phyloP scores from a whole-genome alignment of 1,140 invertebrate genomes.

The Lepidotrigona ventralis region DNA sequence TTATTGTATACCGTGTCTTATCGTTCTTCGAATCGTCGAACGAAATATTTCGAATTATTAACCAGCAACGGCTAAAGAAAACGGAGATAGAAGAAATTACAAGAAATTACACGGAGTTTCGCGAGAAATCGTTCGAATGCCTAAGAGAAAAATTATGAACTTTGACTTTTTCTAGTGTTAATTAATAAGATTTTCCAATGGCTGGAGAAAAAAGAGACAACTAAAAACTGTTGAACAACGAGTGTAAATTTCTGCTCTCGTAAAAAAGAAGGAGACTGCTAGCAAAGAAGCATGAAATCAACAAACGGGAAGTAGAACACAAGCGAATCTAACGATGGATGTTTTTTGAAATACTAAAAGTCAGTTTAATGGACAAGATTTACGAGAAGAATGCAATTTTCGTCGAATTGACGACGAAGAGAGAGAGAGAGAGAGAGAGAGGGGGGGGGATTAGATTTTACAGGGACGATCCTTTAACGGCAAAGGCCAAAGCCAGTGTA shows the following conservation, averaged over 20 bases:
- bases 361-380: neutral
- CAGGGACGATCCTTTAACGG: conserved; percentile 37
- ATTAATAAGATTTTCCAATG: too few relatives aligned
- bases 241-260: neutral
- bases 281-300: neutral
- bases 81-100: too few relatives aligned
- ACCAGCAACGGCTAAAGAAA: too few relatives aligned
- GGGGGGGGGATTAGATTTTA: neutral
- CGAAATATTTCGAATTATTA: too few relatives aligned
- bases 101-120: too few relatives aligned
- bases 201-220: too few relatives aligned
- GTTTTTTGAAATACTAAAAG: neutral
- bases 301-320: neutral
- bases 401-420: neutral
- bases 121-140: too few relatives aligned
- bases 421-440: neutral
- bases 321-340: neutral
- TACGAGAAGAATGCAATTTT: neutral
- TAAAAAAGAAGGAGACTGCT: neutral
- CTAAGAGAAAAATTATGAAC: too few relatives aligned
- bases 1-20: too few relatives aligned
- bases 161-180: too few relatives aligned
- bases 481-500: conserved; percentile 53
- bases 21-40: too few relatives aligned
- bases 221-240: too few relatives aligned